Percentiles rank a stretch among this genome's conserved stretches.
These are phyloP conservation scores for Mormoops blainvillei DNA, from an alignment of 2,113 vertebrate species.

Conservation along the genomic window DNA sequence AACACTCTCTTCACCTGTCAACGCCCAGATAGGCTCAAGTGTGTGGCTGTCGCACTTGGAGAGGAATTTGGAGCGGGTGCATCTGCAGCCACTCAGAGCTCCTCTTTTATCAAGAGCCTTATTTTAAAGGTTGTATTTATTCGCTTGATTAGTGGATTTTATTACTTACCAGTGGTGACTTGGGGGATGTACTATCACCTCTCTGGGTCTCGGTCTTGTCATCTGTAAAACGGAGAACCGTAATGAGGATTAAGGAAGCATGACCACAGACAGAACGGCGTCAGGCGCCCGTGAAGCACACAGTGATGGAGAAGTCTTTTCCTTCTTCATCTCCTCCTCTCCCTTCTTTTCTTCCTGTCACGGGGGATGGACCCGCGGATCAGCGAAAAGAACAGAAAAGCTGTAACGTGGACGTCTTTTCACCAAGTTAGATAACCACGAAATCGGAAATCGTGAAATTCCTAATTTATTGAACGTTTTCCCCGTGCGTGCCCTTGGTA, in stretches of 20 bases:
- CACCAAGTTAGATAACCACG: background rate
- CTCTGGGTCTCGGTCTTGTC: background rate
- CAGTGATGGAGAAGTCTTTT: background rate
- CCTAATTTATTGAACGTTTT: background rate
- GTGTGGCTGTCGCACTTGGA: slow-evolving; percentile 23
- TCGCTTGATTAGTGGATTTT: background rate
- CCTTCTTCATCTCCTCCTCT: background rate
- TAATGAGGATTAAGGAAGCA: background rate
- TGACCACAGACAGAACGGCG: accelerated
- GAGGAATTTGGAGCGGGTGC: slow-evolving; percentile 50
- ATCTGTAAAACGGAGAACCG: background rate
- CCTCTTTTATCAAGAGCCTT: background rate
- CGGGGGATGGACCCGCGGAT: background rate
- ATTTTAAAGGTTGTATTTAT: background rate
- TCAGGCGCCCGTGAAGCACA: accelerated
- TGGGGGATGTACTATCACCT: background rate
- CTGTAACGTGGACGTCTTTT: background rate
- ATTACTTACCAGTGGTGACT: background rate
- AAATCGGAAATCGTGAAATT: background rate
- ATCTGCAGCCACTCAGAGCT: background rate
- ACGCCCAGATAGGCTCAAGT: slow-evolving; percentile 64
- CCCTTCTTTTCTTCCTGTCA: background rate
- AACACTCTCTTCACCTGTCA: slow-evolving; percentile 66
- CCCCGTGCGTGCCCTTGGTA: accelerated
- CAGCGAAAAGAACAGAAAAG: background rate